Conservation (phyloP, 2,113 vertebrate species). For the Struthidea cinerea region DNA sequence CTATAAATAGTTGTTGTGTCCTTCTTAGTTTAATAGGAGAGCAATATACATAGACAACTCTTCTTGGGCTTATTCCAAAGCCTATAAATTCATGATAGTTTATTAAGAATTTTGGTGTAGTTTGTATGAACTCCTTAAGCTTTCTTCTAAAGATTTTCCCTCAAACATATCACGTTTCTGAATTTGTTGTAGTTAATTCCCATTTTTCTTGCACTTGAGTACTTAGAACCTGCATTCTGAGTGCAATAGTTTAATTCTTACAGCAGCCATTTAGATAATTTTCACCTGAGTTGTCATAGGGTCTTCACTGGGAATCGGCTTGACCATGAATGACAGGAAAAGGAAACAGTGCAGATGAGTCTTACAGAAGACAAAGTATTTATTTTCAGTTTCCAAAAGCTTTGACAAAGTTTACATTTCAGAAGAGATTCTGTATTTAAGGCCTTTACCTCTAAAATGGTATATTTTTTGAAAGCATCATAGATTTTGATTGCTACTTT, state of each 20-base stretch:
- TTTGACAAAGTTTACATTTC: background rate
- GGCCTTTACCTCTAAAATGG: background rate
- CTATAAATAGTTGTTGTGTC: background rate
- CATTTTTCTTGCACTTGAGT: background rate
- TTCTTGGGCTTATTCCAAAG: background rate
- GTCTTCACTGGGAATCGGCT: background rate
- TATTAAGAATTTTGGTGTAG: background rate
- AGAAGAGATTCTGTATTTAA: background rate
- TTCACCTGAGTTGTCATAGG: background rate
- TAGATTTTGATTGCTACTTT: background rate
- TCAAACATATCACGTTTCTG: background rate
- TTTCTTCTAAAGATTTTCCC: background rate
- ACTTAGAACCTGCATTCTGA: background rate
- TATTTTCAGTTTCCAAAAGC: background rate
- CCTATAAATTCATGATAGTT: background rate
- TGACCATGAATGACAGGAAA: background rate
- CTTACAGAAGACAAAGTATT: background rate
- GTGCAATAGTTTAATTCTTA: background rate
- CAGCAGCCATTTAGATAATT: background rate
- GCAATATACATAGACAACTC: background rate
- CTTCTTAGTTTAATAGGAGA: background rate
- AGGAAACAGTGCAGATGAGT: background rate
- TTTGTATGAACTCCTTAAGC: background rate
- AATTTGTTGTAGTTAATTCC: background rate
- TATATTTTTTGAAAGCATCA: background rate